These are phyloP conservation scores for Acrossocheilus fasciatus DNA, from an alignment of 2,797 vertebrate species.

Conservation along the genomic window DNA sequence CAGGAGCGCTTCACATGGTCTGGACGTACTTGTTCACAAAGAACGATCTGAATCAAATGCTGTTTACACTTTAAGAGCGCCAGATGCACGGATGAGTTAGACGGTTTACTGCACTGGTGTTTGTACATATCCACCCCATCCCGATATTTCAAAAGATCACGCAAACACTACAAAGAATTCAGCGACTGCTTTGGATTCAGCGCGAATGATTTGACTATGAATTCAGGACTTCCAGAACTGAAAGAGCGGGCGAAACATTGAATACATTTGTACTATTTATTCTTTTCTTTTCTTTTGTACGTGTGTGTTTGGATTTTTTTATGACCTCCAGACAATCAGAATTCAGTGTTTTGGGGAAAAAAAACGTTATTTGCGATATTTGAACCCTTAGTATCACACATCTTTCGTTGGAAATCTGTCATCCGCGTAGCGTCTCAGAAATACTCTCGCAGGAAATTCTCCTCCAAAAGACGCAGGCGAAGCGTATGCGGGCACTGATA, in stretches of 20 bases:
- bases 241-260: background rate
- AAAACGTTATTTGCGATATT: background rate
- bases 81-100: background rate
- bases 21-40: background rate
- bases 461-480: background rate
- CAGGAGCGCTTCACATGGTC: background rate
- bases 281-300: constrained; percentile 35
- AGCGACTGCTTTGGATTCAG: background rate
- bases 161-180: constrained; percentile 27
- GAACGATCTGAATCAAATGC: background rate
- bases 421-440: background rate
- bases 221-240: constrained; percentile 11
- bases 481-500: background rate
- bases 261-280: constrained; percentile 45
- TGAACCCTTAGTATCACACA: background rate
- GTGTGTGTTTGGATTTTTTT: background rate
- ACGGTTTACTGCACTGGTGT: background rate
- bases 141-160: background rate
- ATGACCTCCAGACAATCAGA: constrained; percentile 42
- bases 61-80: constrained; percentile 23
- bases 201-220: background rate
- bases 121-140: constrained; percentile 5
- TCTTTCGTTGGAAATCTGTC: background rate
- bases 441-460: background rate
- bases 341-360: constrained; percentile 2